Conservation (phyloP, 2,888 invertebrate genomes). For the Hybos culiciformis region DNA sequence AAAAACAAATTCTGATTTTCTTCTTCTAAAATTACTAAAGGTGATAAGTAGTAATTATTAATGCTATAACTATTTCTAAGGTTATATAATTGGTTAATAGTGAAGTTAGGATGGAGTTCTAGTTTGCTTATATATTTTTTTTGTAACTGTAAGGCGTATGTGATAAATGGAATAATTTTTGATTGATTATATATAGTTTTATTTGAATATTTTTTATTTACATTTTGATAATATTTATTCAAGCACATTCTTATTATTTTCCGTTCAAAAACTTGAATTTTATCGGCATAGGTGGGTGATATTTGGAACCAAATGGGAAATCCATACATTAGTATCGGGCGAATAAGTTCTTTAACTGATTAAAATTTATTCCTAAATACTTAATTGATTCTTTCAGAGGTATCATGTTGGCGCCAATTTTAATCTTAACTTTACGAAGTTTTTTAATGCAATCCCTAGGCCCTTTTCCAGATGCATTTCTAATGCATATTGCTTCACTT, state of each 20-base stretch:
- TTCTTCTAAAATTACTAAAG: neutral
- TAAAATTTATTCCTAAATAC: slow-evolving; percentile 1
- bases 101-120: neutral
- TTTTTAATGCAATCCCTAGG: neutral
- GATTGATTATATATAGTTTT: neutral
- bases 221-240: neutral
- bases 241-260: slow-evolving; percentile 1
- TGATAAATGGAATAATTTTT: neutral
- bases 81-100: neutral
- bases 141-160: neutral
- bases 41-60: neutral
- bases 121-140: neutral
- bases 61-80: neutral
- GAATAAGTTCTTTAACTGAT: slow-evolving; percentile 1
- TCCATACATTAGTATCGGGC: neutral
- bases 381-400: neutral
- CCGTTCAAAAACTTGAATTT: neutral
- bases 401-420: neutral
- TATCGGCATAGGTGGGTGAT: neutral
- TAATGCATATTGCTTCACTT: neutral
- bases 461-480: neutral
- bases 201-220: slow-evolving; percentile 1
- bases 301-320: slow-evolving; percentile 1
- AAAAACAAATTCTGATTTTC: too few species aligned
- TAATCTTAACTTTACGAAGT: neutral